Evolutionary conservation across 2,113 vertebrate genomes (phyloP), one percentile per base, ranked within the genome.

Genomic region (Xiphias gladius): DNA sequence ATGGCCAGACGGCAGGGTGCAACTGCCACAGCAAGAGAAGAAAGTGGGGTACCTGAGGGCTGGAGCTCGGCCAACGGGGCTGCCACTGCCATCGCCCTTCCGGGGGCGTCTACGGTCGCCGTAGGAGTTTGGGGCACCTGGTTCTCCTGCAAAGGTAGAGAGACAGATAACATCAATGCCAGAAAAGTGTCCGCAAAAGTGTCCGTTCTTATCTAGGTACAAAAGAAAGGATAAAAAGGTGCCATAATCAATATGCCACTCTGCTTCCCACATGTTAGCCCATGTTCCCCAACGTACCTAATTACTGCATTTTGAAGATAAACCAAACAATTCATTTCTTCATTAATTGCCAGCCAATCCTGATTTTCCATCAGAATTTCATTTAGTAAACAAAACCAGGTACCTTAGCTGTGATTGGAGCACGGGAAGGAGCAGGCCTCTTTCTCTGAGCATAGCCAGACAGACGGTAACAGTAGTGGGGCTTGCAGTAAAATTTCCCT

Each of bases 401-500:
- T 96, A 99, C 98, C 97, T 98, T 97, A 85, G 91, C 91, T 78
- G 91, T 91, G 50, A 93, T 85, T 61, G 95, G 93, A 83, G 91
- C 77, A 7, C 90, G 55, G 46, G 94, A 94, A 2, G 97, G 97
- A 35, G 98, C 97, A 0, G 97, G 97, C 83, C 97, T 96, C 93
- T 99, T 99, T 92, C 97, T 96, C 89, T 99, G 98, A 20, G 97
- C 96, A 64, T 97, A 97, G 73, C 97, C 97, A 6, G 98, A 99
- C 41, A 97, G 95, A 24, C 98, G 96, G 76, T 99, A 98, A 84
- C 97, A 99, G 94, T 97, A 99, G 94, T 99, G 98, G 14, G 98
- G 97, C 88, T 99, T 99, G 93, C 98, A 99, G 95, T 99, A 99
- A 95, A 99, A 99, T 92, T 99, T 99, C 78, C 98, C 98, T 99